Percentiles rank a stretch among this genome's conserved stretches.
These are phyloP conservation scores for Lindbergichthys nudifrons DNA, from an alignment of 2,797 vertebrate genomes.

Conservation along the genomic window DNA sequence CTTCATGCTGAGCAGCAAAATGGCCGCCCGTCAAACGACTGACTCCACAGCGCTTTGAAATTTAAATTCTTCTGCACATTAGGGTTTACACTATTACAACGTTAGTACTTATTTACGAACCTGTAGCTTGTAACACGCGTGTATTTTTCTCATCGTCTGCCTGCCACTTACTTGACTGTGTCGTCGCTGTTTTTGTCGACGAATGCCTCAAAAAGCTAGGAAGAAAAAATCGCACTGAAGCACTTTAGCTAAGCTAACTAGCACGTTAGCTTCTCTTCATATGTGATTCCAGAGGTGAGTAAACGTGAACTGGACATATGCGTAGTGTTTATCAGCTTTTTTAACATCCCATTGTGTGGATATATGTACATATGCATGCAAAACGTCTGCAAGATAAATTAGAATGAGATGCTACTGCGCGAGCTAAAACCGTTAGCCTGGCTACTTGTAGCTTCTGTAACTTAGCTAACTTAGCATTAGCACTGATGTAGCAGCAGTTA, in stretches of 20 bases:
- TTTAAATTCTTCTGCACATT: slow-evolving; percentile 81
- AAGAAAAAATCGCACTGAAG: slow-evolving; percentile 95
- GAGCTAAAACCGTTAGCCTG: slow-evolving; percentile 39
- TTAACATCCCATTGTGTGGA: not conserved
- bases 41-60: slow-evolving; percentile 87
- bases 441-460: slow-evolving; percentile 61
- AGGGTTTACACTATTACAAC: slow-evolving; percentile 79
- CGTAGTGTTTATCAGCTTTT: fast-evolving
- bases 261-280: slow-evolving; percentile 83
- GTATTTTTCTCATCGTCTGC: slow-evolving; percentile 44
- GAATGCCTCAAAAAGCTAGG: slow-evolving; percentile 95
- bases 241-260: slow-evolving; percentile 93
- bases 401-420: not conserved
- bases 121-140: slow-evolving; percentile 57
- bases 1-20: slow-evolving; percentile 87
- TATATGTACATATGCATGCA: slow-evolving; percentile 21
- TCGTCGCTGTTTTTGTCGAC: slow-evolving; percentile 90
- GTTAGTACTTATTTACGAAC: slow-evolving; percentile 72
- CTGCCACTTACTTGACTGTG: slow-evolving; percentile 70
- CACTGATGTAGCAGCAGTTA: slow-evolving; percentile 27
- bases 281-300: slow-evolving; percentile 95
- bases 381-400: not conserved
- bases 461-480: slow-evolving; percentile 58
- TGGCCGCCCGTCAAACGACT: slow-evolving; percentile 88
- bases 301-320: not conserved